Conservation (phyloP, 2,888 invertebrate genomes). For the Drymonia ruficornis region DNA sequence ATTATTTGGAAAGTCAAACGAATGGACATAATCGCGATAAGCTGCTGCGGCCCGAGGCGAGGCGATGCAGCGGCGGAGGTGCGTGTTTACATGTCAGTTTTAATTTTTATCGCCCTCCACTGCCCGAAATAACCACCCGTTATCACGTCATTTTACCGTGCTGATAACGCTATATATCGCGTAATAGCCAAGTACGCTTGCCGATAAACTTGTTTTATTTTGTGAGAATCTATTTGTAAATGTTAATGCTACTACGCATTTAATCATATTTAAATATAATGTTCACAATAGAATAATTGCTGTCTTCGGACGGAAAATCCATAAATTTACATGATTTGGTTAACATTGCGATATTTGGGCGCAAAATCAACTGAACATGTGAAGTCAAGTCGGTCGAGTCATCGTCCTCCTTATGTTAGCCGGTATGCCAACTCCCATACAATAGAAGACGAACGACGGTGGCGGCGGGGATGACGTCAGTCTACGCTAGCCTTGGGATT, state of each 20-base stretch:
- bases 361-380: slow-evolving; percentile 14
- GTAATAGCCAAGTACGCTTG: slow-evolving; percentile 58
- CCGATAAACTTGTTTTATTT: slow-evolving; percentile 52
- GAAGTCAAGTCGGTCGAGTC: slow-evolving; percentile 49
- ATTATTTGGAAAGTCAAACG: slow-evolving; percentile 37
- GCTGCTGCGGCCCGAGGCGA: slow-evolving; percentile 48
- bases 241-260: slow-evolving; percentile 12
- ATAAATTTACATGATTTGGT: too few species aligned
- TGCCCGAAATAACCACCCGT: slow-evolving; percentile 65
- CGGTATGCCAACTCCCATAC: slow-evolving; percentile 73
- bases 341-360: too few species aligned
- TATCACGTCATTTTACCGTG: slow-evolving; percentile 67
- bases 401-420: slow-evolving; percentile 70
- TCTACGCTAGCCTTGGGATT: slow-evolving; percentile 76
- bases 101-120: slow-evolving; percentile 70
- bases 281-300: too few species aligned
- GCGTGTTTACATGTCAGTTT: slow-evolving; percentile 65
- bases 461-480: slow-evolving; percentile 74
- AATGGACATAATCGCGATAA: slow-evolving; percentile 52
- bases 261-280: too few species aligned
- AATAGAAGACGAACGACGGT: slow-evolving; percentile 63
- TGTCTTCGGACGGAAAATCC: too few species aligned
- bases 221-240: slow-evolving; percentile 35
- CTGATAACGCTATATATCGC: slow-evolving; percentile 69
- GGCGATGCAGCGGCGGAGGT: slow-evolving; percentile 55